Evolutionary conservation across 2,888 invertebrate genomes (phyloP).

Genomic region (Pyrocoelia pectoralis): DNA sequence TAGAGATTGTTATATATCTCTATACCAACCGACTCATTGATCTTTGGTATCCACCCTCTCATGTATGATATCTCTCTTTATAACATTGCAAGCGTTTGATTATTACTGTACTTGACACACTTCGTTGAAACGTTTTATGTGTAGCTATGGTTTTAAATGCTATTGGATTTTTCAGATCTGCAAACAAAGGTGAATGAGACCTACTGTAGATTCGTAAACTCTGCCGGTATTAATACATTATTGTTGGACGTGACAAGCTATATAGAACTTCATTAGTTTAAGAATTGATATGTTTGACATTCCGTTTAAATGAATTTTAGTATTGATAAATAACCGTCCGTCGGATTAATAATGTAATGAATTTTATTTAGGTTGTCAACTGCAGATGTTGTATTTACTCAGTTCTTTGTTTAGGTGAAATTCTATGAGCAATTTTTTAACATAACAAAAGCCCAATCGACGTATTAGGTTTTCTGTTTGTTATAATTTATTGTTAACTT

Average conservation of each 20-base stretch:
- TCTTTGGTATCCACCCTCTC: constrained; percentile 12
- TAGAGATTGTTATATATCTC: constrained; percentile 9
- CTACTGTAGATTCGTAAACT: not conserved
- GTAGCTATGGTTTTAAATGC: not conserved
- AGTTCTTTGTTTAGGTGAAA: not conserved
- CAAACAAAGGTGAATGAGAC: not conserved
- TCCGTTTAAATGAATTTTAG: not conserved
- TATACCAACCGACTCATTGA: constrained; percentile 18
- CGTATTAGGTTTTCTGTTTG: too few species aligned
- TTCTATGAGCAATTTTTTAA: not conserved
- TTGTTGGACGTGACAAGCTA: not conserved
- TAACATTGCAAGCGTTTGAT: constrained; percentile 14
- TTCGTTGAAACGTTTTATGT: constrained; percentile 2
- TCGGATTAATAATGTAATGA: not conserved
- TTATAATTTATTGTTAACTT: too few species aligned
- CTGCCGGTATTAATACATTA: not conserved
- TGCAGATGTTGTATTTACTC: not conserved
- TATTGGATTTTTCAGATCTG: constrained; percentile 2
- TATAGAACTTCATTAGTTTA: not conserved
- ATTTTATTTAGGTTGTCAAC: not conserved
- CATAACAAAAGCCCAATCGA: not conserved
- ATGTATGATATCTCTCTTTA: constrained; percentile 13
- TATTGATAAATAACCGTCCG: not conserved
- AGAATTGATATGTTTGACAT: not conserved
- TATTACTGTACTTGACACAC: constrained; percentile 19